Evolutionary conservation across 2,113 vertebrate species (phyloP), one percentile per base, ranked within the genome.

Genomic region (Eublepharis macularius): DNA sequence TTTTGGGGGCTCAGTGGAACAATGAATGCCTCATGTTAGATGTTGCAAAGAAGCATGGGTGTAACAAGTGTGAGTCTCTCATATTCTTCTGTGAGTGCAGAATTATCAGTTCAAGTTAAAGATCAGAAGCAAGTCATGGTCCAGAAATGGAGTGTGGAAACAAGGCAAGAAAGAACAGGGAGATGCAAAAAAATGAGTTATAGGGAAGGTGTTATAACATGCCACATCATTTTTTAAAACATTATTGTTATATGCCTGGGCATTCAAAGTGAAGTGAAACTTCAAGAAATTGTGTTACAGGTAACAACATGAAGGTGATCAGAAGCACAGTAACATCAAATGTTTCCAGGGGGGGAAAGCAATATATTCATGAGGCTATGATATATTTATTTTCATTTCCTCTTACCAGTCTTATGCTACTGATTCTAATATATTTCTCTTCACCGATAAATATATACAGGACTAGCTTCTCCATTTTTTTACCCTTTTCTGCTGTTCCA

Each of bases 291-390:
- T 43, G 41, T 54, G 83, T 90, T 86, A 80, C 2, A n/a, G 91
- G 89, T 85, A 88, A 63, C 54, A 75, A 60, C 2, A 87, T 89
- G 86, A 82, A 84, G 86, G 90, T 86, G 68, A 86, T 29, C 47
- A 77, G 0, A 19, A 83, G 34, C 36, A 43, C 63, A 79, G 47
- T 75, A 89, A 81, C 79, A 39, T 63, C 60, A 47, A 78, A 49
- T 12, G 9, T 36, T 47, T 51, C 81, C 6, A 32, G 36, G 32
- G 14, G 43, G 6, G 19, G n/a, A 45, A 45, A 45, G 17, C 24
- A n/a, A 65, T 13, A 65, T 2, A 66, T 21, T 65, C 1, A 65
- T 79, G 4, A 16, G 12, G 9, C 11, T 63, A 36, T 29, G 29
- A 12, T 41, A 63, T 6, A 8, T 19, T 41, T 66, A 24, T 43